These are phyloP conservation scores for Circaetus cinerascens DNA, from an alignment of 2,113 vertebrate genomes.

Conservation along the genomic window DNA sequence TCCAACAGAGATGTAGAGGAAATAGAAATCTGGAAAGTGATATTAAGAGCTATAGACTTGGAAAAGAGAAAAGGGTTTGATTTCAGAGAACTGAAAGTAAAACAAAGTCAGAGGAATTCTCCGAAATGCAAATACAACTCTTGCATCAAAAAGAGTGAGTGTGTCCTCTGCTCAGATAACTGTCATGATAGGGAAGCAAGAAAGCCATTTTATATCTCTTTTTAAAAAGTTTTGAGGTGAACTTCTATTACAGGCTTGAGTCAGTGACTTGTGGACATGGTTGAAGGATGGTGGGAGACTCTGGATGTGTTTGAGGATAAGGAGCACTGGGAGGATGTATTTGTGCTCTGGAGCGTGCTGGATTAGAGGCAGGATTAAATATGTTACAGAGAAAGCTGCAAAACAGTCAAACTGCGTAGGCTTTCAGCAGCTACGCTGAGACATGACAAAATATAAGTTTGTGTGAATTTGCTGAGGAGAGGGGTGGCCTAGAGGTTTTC, in stretches of 20 bases:
- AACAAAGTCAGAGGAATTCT: not conserved
- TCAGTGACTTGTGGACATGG: not conserved
- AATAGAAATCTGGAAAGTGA: rapidly evolving
- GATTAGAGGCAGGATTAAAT: not conserved
- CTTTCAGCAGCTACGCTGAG: not conserved
- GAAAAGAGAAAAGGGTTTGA: not conserved
- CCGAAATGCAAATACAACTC: not conserved
- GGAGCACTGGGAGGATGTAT: not conserved
- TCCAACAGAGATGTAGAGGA: not conserved
- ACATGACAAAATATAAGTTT: not conserved
- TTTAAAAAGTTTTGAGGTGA: not conserved
- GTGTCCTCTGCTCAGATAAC: not conserved
- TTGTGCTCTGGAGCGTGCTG: not conserved
- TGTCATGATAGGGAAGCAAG: not conserved
- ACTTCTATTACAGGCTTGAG: not conserved
- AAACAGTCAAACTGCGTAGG: not conserved
- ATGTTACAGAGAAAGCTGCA: not conserved
- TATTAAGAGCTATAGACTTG: rapidly evolving
- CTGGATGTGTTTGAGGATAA: not conserved
- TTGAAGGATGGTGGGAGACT: not conserved
- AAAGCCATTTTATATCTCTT: not conserved
- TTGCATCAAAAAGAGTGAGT: not conserved
- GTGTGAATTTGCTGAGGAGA: not conserved
- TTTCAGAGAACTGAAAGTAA: not conserved
- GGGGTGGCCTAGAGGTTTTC: not conserved